Conservation (phyloP, 2,113 vertebrate genomes). For the Tamias sibiricus region DNA sequence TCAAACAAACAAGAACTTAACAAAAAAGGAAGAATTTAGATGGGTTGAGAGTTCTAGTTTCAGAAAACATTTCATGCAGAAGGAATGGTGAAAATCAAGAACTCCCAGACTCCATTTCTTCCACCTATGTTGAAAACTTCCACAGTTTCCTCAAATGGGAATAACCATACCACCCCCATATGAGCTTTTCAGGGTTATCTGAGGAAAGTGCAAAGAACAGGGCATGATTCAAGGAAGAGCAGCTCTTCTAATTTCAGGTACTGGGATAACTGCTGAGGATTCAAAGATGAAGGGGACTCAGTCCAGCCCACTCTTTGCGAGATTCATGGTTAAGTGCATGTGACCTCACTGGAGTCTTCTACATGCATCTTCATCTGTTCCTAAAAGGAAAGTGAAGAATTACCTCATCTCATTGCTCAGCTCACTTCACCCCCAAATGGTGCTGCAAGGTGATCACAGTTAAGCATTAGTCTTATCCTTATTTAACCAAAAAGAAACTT, state of each 20-base stretch:
- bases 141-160: background rate
- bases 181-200: background rate
- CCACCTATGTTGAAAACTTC: background rate
- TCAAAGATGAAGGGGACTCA: background rate
- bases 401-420: background rate
- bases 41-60: background rate
- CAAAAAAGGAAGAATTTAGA: background rate
- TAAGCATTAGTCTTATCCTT: background rate
- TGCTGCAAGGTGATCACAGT: background rate
- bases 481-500: conserved; percentile 33
- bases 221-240: background rate
- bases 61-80: background rate
- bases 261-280: background rate
- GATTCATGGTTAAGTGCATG: background rate
- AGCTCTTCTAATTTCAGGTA: background rate
- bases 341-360: background rate
- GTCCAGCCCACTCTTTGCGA: background rate
- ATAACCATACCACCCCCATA: background rate
- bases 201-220: background rate
- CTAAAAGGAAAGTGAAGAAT: background rate
- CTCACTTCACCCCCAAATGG: background rate
- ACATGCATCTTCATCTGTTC: background rate
- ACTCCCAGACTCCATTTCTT: background rate
- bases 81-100: background rate
- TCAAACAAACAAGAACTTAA: background rate